Evolutionary conservation across 1,140 invertebrate species (phyloP).

Genomic region (Leucophenga varia): DNA sequence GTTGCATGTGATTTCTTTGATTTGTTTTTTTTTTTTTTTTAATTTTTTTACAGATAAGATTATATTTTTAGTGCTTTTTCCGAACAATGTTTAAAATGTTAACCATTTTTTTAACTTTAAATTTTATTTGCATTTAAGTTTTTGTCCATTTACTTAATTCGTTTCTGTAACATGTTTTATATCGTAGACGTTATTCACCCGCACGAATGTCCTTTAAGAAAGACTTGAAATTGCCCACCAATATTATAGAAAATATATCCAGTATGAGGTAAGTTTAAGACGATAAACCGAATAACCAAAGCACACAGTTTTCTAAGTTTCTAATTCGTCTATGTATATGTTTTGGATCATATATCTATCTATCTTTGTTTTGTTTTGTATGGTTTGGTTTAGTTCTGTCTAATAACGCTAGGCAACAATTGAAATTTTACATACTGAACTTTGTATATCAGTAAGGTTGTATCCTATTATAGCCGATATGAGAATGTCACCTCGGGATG

Average conservation of each 20-base stretch:
- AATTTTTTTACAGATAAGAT: too few species aligned
- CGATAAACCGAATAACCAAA: constrained; percentile 1
- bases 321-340: too few species aligned
- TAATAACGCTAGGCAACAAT: too few species aligned
- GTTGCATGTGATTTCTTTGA: background rate
- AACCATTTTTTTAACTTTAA: constrained; percentile 15
- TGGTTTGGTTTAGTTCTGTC: constrained; percentile 6
- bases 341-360: too few species aligned
- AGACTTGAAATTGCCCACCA: constrained; percentile 68
- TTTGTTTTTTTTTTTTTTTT: constrained; percentile 38
- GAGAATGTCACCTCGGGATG: too few species aligned
- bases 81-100: too few species aligned
- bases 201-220: constrained; percentile 74
- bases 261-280: constrained; percentile 69
- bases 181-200: constrained; percentile 76
- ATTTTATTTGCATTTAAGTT: constrained; percentile 22
- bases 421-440: too few species aligned
- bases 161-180: constrained; percentile 28
- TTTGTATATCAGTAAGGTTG: too few species aligned
- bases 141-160: constrained; percentile 38
- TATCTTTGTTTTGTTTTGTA: constrained; percentile 10
- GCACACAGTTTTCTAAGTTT: too few species aligned
- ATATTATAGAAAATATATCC: constrained; percentile 70
- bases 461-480: too few species aligned
- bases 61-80: too few species aligned